phyloP scores from a whole-genome alignment of 53 echinoderm and acorn worm genomes.

The Mesocentrotus franciscanus region DNA sequence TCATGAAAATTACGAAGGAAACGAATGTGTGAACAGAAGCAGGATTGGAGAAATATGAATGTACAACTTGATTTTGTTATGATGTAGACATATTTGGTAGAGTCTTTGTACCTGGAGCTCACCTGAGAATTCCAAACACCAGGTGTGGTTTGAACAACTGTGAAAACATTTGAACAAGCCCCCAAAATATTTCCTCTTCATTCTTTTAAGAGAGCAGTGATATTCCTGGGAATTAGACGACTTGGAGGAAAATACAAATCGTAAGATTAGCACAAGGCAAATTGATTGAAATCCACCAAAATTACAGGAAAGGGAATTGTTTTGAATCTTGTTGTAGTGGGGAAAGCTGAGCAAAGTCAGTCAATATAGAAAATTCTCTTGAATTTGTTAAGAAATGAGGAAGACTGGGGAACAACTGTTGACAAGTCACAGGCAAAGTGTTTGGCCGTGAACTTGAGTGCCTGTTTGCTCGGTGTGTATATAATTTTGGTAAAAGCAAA shows the following conservation, averaged over 20 bases:
- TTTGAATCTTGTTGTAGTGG: not conserved
- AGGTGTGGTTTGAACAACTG: slow-evolving; percentile 56
- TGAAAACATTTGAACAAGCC: slow-evolving; percentile 58
- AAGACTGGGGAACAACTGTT: slow-evolving; percentile 16
- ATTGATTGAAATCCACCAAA: not conserved
- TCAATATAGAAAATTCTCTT: not conserved
- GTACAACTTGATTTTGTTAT: not conserved
- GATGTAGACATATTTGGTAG: slow-evolving; percentile 27
- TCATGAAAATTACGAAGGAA: not conserved
- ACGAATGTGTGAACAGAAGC: not conserved
- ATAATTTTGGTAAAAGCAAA: slow-evolving; percentile 56
- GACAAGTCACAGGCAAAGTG: not conserved
- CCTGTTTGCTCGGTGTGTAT: slow-evolving; percentile 56
- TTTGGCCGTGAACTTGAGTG: slow-evolving; percentile 26
- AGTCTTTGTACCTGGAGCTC: not conserved
- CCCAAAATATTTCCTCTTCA: slow-evolving; percentile 37
- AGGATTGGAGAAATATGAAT: not conserved
- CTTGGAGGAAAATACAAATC: slow-evolving; percentile 2
- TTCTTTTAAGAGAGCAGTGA: slow-evolving; percentile 18
- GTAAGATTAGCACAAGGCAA: slow-evolving; percentile 22
- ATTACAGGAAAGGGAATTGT: not conserved
- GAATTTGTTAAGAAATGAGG: not conserved
- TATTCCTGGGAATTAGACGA: slow-evolving; percentile 38
- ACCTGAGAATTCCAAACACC: slow-evolving; percentile 50
- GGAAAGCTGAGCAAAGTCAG: not conserved